Evolutionary conservation across 2,888 invertebrate genomes (phyloP), one percentile per base, ranked within the genome.

Genomic region (Amorpha juglandis): DNA sequence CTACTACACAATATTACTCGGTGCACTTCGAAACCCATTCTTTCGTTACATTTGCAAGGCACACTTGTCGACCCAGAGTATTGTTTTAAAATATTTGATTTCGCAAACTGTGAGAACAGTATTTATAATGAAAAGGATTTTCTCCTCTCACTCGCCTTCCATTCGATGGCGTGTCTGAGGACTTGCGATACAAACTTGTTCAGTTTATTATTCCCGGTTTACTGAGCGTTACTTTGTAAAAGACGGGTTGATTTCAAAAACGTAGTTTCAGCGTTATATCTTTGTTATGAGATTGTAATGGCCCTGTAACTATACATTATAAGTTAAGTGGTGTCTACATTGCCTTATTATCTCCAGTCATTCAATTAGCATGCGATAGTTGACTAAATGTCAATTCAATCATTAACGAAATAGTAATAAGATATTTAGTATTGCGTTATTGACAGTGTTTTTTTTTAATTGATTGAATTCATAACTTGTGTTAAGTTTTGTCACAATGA

Each of bases 11-110:
- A 81, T 84, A 85, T 84, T 83, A 84, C 86, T 83, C 81, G 78
- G 79, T 79, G 80, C 82, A 82, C 80, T 80, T 76, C 76, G 71
- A 79, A 80, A 75, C 76, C 77, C 86, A 84, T 87, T 90, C 90
- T 86, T 88, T 83, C 80, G 82, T 82, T 84, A 87, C 83, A 82
- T 83, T 85, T 82, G 87, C 86, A 83, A 83, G 79, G 78, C 83
- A 84, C 78, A 80, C 85, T 80, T 79, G 78, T 69, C 70, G 70
- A 19, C 63, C 73, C 73, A 78, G 75, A 82, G 83, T 80, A 86
- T 87, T 85, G 84, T 85, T 85, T 81, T 82, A 80, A 82, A 79
- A 78, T 74, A 65, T 63, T 58, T 55, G 68, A 69, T 64, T 66
- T 62, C 67, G 63, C 62, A 65, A 63, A 67, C 66, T 70, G 58